These are phyloP conservation scores for Alauda arvensis DNA, from an alignment of 2,797 vertebrate species.

Conservation along the genomic window DNA sequence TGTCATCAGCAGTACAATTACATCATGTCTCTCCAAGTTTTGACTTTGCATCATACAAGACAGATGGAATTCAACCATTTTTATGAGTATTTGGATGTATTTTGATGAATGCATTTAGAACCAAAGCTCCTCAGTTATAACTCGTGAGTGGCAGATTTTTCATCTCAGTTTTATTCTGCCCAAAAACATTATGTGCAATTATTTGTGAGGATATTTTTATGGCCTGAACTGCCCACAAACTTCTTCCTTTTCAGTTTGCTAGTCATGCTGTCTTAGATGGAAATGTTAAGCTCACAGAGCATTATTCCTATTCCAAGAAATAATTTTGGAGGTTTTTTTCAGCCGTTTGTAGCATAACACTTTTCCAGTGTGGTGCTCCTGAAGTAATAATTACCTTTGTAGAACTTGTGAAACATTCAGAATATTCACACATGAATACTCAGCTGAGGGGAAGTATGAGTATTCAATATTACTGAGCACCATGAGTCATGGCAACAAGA, in stretches of 20 bases:
- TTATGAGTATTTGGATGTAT: not conserved
- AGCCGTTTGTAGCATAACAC: constrained; percentile 7
- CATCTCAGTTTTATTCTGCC: not conserved
- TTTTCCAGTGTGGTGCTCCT: constrained; percentile 18
- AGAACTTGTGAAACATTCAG: constrained; percentile 46
- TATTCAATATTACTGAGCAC: constrained; percentile 31
- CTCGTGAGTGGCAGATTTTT: not conserved
- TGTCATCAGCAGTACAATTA: not conserved
- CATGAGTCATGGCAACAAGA: constrained; percentile 34
- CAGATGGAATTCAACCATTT: not conserved
- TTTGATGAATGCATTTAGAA: not conserved
- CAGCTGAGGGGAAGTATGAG: not conserved
- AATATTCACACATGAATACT: constrained; percentile 56
- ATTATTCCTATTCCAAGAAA: not conserved
- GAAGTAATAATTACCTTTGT: constrained; percentile 45
- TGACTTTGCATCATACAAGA: not conserved
- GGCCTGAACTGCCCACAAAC: not conserved
- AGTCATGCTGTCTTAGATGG: not conserved
- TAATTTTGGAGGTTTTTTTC: not conserved
- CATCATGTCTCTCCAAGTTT: not conserved
- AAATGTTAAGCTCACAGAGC: not conserved
- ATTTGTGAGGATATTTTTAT: not conserved
- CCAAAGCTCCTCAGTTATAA: not conserved
- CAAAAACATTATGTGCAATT: not conserved
- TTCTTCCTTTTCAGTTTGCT: not conserved